These are phyloP conservation scores for Monochamus saltuarius DNA, from an alignment of 1,140 invertebrate species.

Conservation along the genomic window DNA sequence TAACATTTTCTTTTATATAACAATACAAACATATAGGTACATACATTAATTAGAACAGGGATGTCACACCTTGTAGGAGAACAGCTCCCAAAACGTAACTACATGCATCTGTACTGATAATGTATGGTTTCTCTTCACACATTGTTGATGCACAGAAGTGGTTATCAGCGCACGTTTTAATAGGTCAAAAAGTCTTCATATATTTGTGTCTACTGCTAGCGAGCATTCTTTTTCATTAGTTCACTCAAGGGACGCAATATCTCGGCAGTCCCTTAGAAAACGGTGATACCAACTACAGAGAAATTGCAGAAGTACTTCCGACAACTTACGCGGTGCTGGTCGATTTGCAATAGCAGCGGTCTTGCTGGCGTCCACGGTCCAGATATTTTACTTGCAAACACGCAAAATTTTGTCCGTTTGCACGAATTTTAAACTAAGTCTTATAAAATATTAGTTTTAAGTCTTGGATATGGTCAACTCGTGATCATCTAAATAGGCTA, in stretches of 20 bases:
- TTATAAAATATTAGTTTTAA: too few species aligned
- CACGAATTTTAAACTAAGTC: too few species aligned
- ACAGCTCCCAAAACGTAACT: constrained; percentile 46
- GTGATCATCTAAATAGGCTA: constrained; percentile 17
- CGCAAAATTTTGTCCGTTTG: too few species aligned
- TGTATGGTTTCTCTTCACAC: not conserved
- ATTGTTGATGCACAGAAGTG: not conserved
- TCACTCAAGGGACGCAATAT: not conserved
- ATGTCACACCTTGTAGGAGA: constrained; percentile 47
- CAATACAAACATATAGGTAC: too few species aligned
- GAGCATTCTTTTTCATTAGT: not conserved
- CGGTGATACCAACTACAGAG: not conserved
- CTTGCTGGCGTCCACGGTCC: too few species aligned
- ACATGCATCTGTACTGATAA: constrained; percentile 41
- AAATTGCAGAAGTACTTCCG: not conserved
- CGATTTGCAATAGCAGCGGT: too few species aligned
- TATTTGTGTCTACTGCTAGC: not conserved
- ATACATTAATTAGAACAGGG: too few species aligned
- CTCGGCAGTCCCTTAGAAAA: not conserved
- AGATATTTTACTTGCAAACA: too few species aligned
- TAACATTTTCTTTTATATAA: too few species aligned
- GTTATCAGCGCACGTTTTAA: constrained; percentile 2
- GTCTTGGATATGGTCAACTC: constrained; percentile 36
- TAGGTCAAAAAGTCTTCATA: not conserved
- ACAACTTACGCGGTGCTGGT: not conserved